Evolutionary conservation across 2,797 vertebrate genomes (phyloP).

Genomic region (Gambelia wislizenii): DNA sequence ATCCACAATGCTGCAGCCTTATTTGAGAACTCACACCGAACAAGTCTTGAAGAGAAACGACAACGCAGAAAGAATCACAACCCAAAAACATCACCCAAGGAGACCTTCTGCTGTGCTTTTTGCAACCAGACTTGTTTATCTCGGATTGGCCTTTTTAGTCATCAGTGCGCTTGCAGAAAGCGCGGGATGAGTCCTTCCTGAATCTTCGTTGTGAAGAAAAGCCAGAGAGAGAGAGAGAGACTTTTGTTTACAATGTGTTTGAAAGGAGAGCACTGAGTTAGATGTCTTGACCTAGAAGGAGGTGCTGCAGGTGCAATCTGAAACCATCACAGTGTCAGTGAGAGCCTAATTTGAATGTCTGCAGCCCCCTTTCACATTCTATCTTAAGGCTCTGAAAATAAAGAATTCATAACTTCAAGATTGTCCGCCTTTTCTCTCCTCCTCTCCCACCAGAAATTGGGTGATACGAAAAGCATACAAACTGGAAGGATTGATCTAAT

Average conservation of each 20-base stretch:
- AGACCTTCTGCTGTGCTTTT: too few relatives aligned
- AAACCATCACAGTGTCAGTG: background rate
- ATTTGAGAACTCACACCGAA: too few relatives aligned
- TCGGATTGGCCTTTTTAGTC: too few relatives aligned
- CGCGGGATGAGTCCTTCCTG: too few relatives aligned
- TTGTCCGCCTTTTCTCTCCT: background rate
- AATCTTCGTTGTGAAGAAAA: too few relatives aligned
- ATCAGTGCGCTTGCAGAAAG: too few relatives aligned
- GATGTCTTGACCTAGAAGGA: background rate
- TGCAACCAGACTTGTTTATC: too few relatives aligned
- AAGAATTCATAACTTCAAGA: background rate
- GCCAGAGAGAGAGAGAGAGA: too few relatives aligned
- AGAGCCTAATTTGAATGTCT: background rate
- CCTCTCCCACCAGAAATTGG: background rate
- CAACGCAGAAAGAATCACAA: too few relatives aligned
- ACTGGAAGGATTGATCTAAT: background rate
- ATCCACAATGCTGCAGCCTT: too few relatives aligned
- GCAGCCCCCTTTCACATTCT: background rate
- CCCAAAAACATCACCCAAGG: too few relatives aligned
- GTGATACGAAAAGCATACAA: background rate
- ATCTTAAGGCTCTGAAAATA: background rate
- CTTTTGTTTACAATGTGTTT: background rate
- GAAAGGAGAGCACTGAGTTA: background rate
- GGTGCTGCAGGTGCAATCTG: background rate
- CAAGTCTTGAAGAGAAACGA: too few relatives aligned